Conservation (phyloP, 2,797 vertebrate species). For the Chromobotia macracanthus region DNA sequence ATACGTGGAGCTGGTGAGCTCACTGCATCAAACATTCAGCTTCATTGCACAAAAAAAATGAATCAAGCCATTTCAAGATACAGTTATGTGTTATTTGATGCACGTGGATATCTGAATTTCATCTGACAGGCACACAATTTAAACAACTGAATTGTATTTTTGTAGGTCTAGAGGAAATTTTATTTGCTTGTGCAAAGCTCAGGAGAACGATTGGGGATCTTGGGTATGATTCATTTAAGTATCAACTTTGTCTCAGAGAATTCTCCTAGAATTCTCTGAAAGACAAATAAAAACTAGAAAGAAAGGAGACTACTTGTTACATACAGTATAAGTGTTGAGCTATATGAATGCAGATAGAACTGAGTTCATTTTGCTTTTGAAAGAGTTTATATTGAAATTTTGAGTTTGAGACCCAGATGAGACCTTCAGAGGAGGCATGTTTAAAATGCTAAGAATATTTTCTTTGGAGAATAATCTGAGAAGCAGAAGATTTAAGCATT, state of each 20-base stretch:
- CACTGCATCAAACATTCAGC: constrained; percentile 29
- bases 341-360: too few species aligned
- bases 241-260: too few species aligned
- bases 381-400: too few species aligned
- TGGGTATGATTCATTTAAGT: too few species aligned
- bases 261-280: background rate
- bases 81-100: constrained; percentile 16
- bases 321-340: too few species aligned
- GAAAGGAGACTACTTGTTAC: too few species aligned
- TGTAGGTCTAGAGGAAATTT: background rate
- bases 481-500: background rate
- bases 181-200: background rate
- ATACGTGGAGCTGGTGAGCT: background rate
- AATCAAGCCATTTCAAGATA: constrained; percentile 22
- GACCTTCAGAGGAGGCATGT: background rate
- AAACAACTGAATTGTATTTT: background rate
- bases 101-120: constrained; percentile 5
- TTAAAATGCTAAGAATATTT: background rate
- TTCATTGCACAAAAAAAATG: constrained; percentile 20
- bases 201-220: background rate
- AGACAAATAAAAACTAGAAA: background rate
- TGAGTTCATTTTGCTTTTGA: too few species aligned
- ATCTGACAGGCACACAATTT: background rate
- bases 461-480: background rate
- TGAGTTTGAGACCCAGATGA: background rate